A percentile compares a stretch with the other conserved stretches of the same genome.
phyloP scores from a whole-genome alignment of 1,140 invertebrate species.

The Thaumetopoea pityocampa region DNA sequence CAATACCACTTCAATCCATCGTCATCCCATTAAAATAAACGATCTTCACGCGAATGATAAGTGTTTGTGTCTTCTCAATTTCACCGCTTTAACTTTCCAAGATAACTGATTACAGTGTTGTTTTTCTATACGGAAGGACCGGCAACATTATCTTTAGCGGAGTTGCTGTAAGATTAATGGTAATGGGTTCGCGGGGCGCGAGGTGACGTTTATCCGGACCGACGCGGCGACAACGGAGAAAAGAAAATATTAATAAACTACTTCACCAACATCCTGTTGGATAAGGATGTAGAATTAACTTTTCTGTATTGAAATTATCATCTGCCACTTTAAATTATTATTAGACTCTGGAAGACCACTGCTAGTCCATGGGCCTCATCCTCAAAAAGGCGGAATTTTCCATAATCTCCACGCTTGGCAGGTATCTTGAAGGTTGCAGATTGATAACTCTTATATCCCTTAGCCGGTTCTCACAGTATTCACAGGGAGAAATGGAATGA shows the following conservation, averaged over 20 bases:
- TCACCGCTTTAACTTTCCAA: slow-evolving; percentile 17
- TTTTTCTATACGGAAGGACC: slow-evolving; percentile 31
- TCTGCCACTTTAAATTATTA: too few relatives aligned
- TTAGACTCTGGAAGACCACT: too few relatives aligned
- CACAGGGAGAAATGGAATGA: too few relatives aligned
- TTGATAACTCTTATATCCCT: too few relatives aligned
- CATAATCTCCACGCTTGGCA: too few relatives aligned
- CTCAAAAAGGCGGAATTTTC: too few relatives aligned
- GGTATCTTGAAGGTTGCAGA: too few relatives aligned
- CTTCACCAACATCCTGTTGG: slow-evolving; percentile 10
- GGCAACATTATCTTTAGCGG: slow-evolving; percentile 39
- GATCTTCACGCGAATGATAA: slow-evolving; percentile 11
- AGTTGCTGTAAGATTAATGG: slow-evolving; percentile 39
- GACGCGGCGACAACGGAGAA: slow-evolving; percentile 22
- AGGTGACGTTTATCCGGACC: slow-evolving; percentile 27
- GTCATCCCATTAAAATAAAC: slow-evolving; percentile 10
- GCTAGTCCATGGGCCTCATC: too few relatives aligned
- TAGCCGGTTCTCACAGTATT: too few relatives aligned
- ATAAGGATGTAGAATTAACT: too few relatives aligned
- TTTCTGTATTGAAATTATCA: too few relatives aligned
- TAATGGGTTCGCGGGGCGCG: slow-evolving; percentile 40
- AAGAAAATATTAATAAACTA: slow-evolving; percentile 41
- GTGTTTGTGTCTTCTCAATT: slow-evolving; percentile 7
- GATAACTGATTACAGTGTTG: slow-evolving; percentile 23
- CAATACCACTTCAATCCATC: slow-evolving; percentile 5